Conservation (phyloP, 2,888 invertebrate genomes). For the Oxytorus armatus region DNA sequence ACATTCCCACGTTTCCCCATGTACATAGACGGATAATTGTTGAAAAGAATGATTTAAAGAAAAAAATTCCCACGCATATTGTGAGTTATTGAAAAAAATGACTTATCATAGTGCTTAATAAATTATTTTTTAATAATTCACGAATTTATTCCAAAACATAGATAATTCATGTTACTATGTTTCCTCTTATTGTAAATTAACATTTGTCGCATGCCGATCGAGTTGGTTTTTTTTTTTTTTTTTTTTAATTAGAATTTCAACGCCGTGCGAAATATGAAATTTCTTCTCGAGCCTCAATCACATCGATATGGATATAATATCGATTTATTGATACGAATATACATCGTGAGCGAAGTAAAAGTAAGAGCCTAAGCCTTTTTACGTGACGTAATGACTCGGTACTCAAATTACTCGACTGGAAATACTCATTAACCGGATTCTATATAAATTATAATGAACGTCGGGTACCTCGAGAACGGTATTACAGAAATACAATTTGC, state of each 20-base stretch:
- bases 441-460: conserved; percentile 12
- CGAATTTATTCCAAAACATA: no score
- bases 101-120: background rate
- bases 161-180: no score
- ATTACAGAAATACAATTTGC: conserved; percentile 16
- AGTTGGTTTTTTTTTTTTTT: background rate
- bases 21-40: background rate
- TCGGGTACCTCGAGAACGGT: conserved; percentile 1
- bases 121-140: background rate
- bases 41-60: background rate
- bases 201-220: no score
- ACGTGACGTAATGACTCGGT: conserved; percentile 33
- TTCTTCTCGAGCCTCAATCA: background rate
- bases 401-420: conserved; percentile 50
- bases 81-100: background rate
- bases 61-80: background rate
- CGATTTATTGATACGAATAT: background rate
- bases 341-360: background rate
- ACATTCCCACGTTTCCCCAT: conserved; percentile 6
- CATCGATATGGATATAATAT: background rate
- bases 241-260: background rate
- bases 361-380: conserved; percentile 44
- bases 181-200: no score
- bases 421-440: conserved; percentile 38
- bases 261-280: conserved; percentile 8